Base-by-base conservation (phyloP, 1,140 invertebrate species). In the Parasteatoda tepidariorum region DNA sequence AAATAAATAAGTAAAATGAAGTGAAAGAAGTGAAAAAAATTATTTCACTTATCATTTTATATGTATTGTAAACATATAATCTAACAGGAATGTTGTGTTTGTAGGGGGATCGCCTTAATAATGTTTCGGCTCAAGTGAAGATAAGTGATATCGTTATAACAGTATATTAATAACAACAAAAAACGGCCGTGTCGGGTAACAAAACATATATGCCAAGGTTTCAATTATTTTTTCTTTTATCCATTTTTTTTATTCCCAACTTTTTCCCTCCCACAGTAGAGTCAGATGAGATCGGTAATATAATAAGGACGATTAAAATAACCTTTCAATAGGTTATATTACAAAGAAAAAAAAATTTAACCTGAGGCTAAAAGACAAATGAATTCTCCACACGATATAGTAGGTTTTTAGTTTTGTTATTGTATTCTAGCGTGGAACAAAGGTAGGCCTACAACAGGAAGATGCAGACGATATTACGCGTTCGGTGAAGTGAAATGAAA, bases 141-240 rank as follows among this genome's bases (percentile, higher is more conserved):
- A n/a, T n/a, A n/a, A n/a, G n/a, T n/a, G n/a, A n/a, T n/a, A n/a
- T n/a, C n/a, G n/a, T n/a, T n/a, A n/a, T n/a, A n/a, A n/a, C n/a
- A n/a, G n/a, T n/a, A n/a, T n/a, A n/a, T n/a, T 75, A 75, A 33
- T 62, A 75, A 75, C 22, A 38, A 41, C 13, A 57, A 71, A 71
- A 54, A 54, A 74, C 38, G 57, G 73, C 41, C 73, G 61, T 2
- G 62, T 18, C 41, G 76, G 41, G 67, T 79, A 79, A 79, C 30
- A 22, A 33, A 68, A 22, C 76, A 79, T 68, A 67, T 79, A 54
- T 79, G 76, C 54, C 76, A 79, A 79, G 76, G 76, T 68, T 79
- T 34, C n/a, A n/a, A n/a, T n/a, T n/a, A n/a, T 57, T 67, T 79
- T 48, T 79, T 48, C 18, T 79, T 79, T 67, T 54, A 78, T 28